These are phyloP conservation scores for Andrena chrysosceles DNA, from an alignment of 2,888 invertebrate genomes.

Conservation along the genomic window DNA sequence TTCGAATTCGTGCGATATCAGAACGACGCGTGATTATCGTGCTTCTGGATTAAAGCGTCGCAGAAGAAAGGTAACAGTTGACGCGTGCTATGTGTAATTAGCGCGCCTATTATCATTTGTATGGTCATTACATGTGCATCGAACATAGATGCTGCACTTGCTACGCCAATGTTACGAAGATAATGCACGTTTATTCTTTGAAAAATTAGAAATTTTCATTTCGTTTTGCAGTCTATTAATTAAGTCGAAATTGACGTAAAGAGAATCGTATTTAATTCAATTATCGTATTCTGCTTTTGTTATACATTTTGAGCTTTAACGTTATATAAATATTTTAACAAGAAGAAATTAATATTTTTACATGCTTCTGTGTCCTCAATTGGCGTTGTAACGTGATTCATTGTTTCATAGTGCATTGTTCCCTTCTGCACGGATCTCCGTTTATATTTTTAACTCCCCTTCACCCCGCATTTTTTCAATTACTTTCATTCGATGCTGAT, in stretches of 20 bases:
- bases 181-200: background rate
- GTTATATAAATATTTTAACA: background rate
- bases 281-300: background rate
- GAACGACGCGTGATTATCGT: background rate
- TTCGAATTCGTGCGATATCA: too few species aligned
- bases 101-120: constrained; percentile 4
- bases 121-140: background rate
- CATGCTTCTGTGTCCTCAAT: background rate
- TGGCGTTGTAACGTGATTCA: background rate
- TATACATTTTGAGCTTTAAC: background rate
- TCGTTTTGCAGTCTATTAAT: background rate
- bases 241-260: background rate
- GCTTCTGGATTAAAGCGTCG: background rate
- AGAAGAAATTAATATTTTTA: background rate
- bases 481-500: background rate
- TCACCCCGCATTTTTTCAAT: background rate
- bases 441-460: background rate
- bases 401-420: background rate
- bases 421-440: background rate
- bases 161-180: background rate
- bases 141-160: background rate
- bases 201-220: background rate
- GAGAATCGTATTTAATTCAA: background rate
- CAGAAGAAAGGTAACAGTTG: constrained; percentile 5
- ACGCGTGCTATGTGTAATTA: constrained; percentile 19